phyloP scores from a whole-genome alignment of 2,797 vertebrate species.

The Falco naumanni region DNA sequence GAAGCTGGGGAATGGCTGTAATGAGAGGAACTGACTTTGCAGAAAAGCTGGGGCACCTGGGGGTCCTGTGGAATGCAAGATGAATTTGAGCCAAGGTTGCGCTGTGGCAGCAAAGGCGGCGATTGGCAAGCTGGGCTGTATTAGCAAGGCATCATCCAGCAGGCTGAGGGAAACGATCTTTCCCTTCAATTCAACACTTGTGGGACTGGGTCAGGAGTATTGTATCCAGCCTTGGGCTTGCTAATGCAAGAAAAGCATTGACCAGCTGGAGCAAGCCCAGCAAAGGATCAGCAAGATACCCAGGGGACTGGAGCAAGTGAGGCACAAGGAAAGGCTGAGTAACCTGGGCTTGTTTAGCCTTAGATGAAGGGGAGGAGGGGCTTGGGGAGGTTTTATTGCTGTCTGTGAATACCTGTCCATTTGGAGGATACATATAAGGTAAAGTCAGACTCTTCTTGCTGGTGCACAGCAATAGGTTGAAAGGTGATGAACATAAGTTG shows the following conservation, averaged over 20 bases:
- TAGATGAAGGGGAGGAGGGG: not conserved
- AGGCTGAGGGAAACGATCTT: not conserved
- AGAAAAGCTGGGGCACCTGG: not conserved
- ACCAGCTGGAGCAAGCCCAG: not conserved
- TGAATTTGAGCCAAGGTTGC: not conserved
- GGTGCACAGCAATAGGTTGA: not conserved
- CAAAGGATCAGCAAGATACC: not conserved
- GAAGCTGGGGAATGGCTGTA: not conserved
- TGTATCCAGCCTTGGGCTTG: not conserved
- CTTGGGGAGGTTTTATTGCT: not conserved
- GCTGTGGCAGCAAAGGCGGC: not conserved
- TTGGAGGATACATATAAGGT: not conserved
- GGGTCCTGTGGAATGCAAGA: not conserved
- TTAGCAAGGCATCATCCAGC: not conserved
- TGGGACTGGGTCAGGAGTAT: not conserved
- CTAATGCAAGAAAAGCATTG: accelerated
- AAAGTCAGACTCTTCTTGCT: not conserved
- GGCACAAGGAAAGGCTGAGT: not conserved
- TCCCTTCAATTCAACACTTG: not conserved
- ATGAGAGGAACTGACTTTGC: not conserved
- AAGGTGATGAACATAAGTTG: not conserved
- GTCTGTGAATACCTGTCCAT: not conserved
- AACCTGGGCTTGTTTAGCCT: not conserved
- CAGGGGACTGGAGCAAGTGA: not conserved
- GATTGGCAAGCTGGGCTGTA: accelerated